phyloP scores from a whole-genome alignment of 2,113 vertebrate genomes.

The Malurus cyaneus region DNA sequence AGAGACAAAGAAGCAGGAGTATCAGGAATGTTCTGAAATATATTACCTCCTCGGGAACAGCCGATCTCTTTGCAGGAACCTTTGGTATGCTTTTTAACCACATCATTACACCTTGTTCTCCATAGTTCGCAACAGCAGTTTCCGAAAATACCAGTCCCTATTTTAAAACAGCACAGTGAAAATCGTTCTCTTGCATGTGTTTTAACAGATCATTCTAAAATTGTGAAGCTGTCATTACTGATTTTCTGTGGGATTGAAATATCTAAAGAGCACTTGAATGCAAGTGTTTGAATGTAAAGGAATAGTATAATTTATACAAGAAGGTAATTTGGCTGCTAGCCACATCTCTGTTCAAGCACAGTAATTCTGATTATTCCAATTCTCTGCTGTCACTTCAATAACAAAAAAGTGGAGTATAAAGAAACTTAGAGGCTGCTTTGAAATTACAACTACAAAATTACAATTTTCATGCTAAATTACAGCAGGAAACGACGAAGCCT shows the following conservation, averaged over 20 bases:
- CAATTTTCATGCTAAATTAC: background rate
- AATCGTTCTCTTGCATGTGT: background rate
- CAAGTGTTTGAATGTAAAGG: background rate
- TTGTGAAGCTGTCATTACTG: background rate
- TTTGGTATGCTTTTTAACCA: conserved; percentile 73
- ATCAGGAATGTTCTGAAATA: background rate
- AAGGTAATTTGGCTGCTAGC: background rate
- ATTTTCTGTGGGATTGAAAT: background rate
- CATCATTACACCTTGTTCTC: conserved; percentile 72
- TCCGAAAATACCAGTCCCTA: conserved; percentile 87
- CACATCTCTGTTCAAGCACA: background rate
- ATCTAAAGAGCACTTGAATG: background rate
- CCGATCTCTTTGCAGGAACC: conserved; percentile 84
- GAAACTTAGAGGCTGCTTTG: background rate
- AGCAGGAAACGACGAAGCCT: background rate
- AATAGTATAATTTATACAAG: background rate
- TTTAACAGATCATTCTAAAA: background rate
- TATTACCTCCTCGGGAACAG: conserved; percentile 87
- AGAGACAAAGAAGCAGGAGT: background rate
- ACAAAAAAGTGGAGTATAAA: background rate
- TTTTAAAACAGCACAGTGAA: background rate
- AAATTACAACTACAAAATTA: background rate
- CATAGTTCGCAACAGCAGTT: conserved; percentile 87
- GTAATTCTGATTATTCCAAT: background rate
- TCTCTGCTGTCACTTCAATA: background rate